Conservation (phyloP, 2,113 vertebrate species). For the Shinisaurus crocodilurus region DNA sequence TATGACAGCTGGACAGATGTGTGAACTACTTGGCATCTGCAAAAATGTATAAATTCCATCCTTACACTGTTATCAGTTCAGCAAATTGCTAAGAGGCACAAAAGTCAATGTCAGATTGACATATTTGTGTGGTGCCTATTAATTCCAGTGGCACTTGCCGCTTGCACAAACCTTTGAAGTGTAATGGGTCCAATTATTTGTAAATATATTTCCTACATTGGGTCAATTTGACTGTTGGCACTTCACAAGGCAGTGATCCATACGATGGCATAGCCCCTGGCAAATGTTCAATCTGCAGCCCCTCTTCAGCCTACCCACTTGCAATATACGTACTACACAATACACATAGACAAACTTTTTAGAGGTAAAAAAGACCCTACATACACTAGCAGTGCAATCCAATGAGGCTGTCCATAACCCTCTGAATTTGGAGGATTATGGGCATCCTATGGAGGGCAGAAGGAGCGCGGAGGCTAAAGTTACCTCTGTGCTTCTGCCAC, state of each 20-base stretch:
- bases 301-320: not conserved
- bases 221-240: not conserved
- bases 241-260: not conserved
- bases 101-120: not conserved
- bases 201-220: not conserved
- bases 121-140: not conserved
- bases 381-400: too few species aligned
- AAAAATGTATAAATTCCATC: constrained; percentile 6
- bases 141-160: not conserved
- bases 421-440: too few species aligned
- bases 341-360: not conserved
- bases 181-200: not conserved
- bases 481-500: too few species aligned
- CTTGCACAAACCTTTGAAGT: not conserved
- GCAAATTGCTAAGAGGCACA: not conserved
- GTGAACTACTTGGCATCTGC: not conserved
- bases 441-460: too few species aligned
- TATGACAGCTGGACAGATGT: not conserved
- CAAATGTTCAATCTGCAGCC: too few species aligned
- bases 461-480: too few species aligned
- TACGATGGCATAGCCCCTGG: not conserved
- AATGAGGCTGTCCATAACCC: too few species aligned
- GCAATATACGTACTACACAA: not conserved
- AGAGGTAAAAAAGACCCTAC: too few species aligned
- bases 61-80: not conserved